Conservation (phyloP, 2,888 invertebrate genomes). For the Sthenelais limicola region DNA sequence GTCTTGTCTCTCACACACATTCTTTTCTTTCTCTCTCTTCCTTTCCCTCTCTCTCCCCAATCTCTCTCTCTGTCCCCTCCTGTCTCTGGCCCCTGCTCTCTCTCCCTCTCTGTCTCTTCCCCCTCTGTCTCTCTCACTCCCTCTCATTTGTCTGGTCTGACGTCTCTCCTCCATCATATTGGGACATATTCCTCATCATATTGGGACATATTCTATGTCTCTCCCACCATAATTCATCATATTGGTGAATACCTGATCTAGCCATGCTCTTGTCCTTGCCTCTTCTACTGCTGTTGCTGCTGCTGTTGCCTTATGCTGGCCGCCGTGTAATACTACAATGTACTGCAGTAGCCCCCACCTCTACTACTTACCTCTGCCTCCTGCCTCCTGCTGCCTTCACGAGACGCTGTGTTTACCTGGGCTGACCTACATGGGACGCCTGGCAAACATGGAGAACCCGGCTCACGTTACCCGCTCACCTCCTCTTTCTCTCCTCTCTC, state of each 20-base stretch:
- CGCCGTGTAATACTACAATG: neutral
- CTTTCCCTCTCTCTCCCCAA: too few relatives aligned
- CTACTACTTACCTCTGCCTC: neutral
- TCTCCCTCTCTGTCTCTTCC: constrained; percentile 18
- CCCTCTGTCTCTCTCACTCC: constrained; percentile 5
- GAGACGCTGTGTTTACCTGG: constrained; percentile 27
- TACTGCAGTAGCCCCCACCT: neutral
- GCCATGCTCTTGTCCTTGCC: too few relatives aligned
- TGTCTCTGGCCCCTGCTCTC: constrained; percentile 9
- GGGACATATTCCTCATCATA: too few relatives aligned
- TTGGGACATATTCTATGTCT: too few relatives aligned
- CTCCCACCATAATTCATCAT: too few relatives aligned
- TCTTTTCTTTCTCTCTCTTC: too few relatives aligned
- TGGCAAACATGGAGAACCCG: constrained; percentile 26
- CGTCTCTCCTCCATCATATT: too few relatives aligned
- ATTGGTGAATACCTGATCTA: too few relatives aligned
- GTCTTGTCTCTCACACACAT: too few relatives aligned
- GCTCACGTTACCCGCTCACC: constrained; percentile 27
- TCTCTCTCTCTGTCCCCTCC: neutral
- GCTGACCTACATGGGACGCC: constrained; percentile 34
- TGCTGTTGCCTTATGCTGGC: too few relatives aligned
- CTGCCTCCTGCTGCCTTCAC: neutral
- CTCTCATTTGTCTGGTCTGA: too few relatives aligned
- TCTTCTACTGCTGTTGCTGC: too few relatives aligned
- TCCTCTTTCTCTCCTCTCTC: neutral